These are phyloP conservation scores for Orius insidiosus DNA, from an alignment of 1,140 invertebrate genomes.

Conservation along the genomic window DNA sequence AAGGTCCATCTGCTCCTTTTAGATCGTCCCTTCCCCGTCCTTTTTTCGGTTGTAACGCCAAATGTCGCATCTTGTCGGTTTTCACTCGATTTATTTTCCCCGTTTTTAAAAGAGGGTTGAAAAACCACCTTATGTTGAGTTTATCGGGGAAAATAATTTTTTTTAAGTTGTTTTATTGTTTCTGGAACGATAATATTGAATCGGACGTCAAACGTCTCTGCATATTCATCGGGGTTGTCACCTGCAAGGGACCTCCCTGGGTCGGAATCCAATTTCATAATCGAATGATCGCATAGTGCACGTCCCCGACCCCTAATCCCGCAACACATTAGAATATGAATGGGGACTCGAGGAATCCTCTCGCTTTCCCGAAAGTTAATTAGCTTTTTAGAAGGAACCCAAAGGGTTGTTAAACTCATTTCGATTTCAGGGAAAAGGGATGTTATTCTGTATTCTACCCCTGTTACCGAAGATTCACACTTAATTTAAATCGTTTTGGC, in stretches of 20 bases:
- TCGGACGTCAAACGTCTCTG: neutral
- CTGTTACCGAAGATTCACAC: too few species aligned
- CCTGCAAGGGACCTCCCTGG: neutral
- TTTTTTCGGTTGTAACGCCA: neutral
- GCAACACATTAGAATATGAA: slow-evolving; percentile 8
- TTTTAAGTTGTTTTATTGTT: too few species aligned
- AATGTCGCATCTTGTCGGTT: slow-evolving; percentile 1
- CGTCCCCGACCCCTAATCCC: slow-evolving; percentile 7
- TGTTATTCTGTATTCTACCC: too few species aligned
- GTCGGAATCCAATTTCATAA: slow-evolving; percentile 10
- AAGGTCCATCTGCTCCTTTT: neutral
- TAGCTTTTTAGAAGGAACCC: too few species aligned
- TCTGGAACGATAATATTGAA: neutral
- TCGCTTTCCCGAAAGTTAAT: neutral
- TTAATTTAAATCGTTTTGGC: too few species aligned
- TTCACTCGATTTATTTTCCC: neutral
- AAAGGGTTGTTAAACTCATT: too few species aligned
- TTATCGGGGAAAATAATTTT: too few species aligned
- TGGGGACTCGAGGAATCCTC: neutral
- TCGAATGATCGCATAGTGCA: slow-evolving; percentile 2
- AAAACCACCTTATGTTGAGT: too few species aligned
- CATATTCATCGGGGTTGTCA: slow-evolving; percentile 10
- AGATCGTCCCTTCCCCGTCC: neutral
- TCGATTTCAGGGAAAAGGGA: too few species aligned
- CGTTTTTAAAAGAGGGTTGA: too few species aligned